Base-by-base conservation (phyloP, 2,888 invertebrate species). In the Tetranychus truncatus region DNA sequence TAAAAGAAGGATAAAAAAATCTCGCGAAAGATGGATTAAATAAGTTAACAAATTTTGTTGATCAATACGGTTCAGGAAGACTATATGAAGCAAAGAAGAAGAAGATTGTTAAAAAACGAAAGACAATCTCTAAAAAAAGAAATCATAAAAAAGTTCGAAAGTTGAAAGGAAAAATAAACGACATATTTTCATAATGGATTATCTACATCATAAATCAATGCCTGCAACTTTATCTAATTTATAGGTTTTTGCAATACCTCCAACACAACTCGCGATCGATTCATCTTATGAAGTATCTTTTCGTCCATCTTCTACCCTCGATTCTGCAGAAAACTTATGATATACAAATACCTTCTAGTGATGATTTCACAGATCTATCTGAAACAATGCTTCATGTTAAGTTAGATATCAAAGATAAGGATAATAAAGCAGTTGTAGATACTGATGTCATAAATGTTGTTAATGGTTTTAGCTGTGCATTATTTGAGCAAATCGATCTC, bases 121-220 rank as follows among this genome's bases (percentile, higher is more conserved):
- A n/a, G n/a, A n/a, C n/a, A n/a, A n/a, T n/a, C n/a, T n/a, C n/a
- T n/a, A n/a, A n/a, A 20, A 69, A 21, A 20, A 24, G 20, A 24
- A 67, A 21, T 4, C 5, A 66, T 18, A 6, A n/a, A 6, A 66
- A 66, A 66, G n/a, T 18, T 6, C 18, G 11, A 4, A 6, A 9
- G 4, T 6, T 66, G 1, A 66, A 18, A 8, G 11, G 66, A 66
- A n/a, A n/a, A n/a, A n/a, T 20, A 7, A 18, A 11, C 5, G 69
- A 69, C 20, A 69, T 69, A 0, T 69, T 69, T 21, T 11, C 46
- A 46, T 46, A 69, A 69, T 69, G 69, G 69, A 69, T 20, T 69
- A 69, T 20, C 20, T 69, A 5, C 69, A 69, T 69, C n/a, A n/a
- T n/a, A n/a, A n/a, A n/a, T n/a, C n/a, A n/a, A n/a, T n/a, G n/a